Conservation (phyloP, 2,113 vertebrate genomes). For the Emydocephalus ijimae region DNA sequence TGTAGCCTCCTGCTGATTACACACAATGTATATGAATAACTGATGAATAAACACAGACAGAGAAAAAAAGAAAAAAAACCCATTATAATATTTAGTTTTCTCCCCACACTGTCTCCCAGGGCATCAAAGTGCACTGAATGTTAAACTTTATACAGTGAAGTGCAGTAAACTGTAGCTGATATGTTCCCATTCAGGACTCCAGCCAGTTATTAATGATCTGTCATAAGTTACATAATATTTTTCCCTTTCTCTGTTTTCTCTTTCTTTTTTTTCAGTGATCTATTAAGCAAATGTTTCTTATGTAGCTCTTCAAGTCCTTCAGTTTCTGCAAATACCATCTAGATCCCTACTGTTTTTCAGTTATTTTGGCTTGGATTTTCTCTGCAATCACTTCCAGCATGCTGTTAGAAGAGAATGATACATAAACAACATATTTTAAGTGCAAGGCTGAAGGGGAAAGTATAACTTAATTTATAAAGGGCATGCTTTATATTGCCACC, state of each 20-base stretch:
- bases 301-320: background rate
- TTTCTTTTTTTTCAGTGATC: background rate
- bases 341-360: background rate
- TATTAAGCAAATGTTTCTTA: background rate
- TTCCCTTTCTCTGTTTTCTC: background rate
- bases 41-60: slow-evolving; percentile 12
- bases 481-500: background rate
- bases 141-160: background rate
- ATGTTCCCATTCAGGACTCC: background rate
- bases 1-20: background rate
- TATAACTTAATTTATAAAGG: background rate
- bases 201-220: background rate
- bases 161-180: background rate
- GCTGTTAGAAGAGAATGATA: background rate
- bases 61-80: background rate
- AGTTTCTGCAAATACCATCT: background rate
- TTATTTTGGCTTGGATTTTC: background rate
- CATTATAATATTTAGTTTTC: slow-evolving; percentile 1
- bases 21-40: background rate
- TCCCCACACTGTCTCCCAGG: background rate
- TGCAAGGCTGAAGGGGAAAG: background rate
- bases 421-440: background rate
- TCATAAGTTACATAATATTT: background rate
- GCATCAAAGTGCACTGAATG: background rate
- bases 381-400: background rate